These are phyloP conservation scores for Spisula subtruncata DNA, from an alignment of 2,888 invertebrate genomes.

Conservation along the genomic window DNA sequence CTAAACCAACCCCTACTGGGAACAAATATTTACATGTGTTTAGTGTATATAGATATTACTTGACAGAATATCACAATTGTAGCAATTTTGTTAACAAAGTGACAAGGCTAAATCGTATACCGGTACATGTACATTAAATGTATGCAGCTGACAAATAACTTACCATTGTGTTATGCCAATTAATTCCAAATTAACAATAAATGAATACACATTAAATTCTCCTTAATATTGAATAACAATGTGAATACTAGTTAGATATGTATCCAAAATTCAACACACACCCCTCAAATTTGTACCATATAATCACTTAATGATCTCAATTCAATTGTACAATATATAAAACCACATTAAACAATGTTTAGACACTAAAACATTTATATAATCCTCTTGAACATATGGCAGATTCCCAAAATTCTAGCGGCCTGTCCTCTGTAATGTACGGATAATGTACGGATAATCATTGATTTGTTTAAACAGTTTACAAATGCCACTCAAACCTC, in stretches of 20 bases:
- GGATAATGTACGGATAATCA: background rate
- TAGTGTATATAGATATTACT: too few species aligned
- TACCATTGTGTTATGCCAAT: constrained; percentile 6
- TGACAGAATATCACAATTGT: too few species aligned
- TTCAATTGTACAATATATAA: constrained; percentile 9
- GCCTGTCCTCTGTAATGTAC: background rate
- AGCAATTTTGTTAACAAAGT: too few species aligned
- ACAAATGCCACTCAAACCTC: background rate
- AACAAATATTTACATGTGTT: too few species aligned
- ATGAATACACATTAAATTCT: background rate
- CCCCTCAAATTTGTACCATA: background rate
- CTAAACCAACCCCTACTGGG: too few species aligned
- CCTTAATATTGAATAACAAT: background rate
- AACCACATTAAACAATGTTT: background rate
- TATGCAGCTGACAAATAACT: background rate
- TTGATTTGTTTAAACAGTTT: constrained; percentile 22
- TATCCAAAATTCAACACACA: constrained; percentile 12
- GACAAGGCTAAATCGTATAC: too few species aligned
- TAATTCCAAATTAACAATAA: background rate
- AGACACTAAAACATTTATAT: background rate
- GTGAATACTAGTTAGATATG: background rate
- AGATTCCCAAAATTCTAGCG: constrained; percentile 34
- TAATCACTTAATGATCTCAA: background rate
- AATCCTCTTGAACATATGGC: constrained; percentile 39
- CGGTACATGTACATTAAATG: too few species aligned